Evolutionary conservation across 37 sponge, comb jelly and placozoan genomes (phyloP), one percentile per base, ranked within the genome.

Genomic region (Haliclona indistincta): DNA sequence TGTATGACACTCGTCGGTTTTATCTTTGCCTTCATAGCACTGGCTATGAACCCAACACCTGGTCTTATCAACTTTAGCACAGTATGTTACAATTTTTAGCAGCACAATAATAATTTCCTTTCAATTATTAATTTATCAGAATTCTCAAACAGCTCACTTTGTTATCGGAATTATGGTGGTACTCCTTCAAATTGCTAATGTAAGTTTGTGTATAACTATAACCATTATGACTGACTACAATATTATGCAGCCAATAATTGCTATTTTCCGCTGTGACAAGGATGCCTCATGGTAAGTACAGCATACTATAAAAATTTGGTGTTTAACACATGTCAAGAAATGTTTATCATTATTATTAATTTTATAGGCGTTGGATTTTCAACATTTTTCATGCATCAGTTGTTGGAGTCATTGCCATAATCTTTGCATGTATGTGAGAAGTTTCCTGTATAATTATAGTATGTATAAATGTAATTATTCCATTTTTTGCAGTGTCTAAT

Each of bases 341-440:
- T n/a, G n/a, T n/a, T n/a, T n/a, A n/a, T n/a, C n/a, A n/a, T n/a
- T n/a, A n/a, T n/a, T n/a, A n/a, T 47, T 47, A 47, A 17, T 47
- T 2, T 43, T 25, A 19, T 29, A 86, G 87, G 36, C 85, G 91
- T 7, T 90, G 91, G 91, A 84, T 90, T 45, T 90, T 85, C 38
- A 81, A 85, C 37, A 8, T 76, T 22, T 10, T 81, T 15, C 91
- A 90, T 76, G 86, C 73, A 7, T 19, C 2, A 22, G 19, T 76
- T 15, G 76, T 90, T 64, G 91, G 91, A 25, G 19, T 60, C 1
- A 25, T 23, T 15, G 58, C 68, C n/a, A 13, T 17, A 13, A 47
- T 47, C 8, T 13, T 47, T 17, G 49, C 49, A 8, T 47, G n/a
- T n/a, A n/a, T n/a, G 49, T 47, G 13, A 47, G 49, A 47, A n/a